Base-by-base conservation (phyloP, 2,113 vertebrate species). In the Macroglossus sobrinus region DNA sequence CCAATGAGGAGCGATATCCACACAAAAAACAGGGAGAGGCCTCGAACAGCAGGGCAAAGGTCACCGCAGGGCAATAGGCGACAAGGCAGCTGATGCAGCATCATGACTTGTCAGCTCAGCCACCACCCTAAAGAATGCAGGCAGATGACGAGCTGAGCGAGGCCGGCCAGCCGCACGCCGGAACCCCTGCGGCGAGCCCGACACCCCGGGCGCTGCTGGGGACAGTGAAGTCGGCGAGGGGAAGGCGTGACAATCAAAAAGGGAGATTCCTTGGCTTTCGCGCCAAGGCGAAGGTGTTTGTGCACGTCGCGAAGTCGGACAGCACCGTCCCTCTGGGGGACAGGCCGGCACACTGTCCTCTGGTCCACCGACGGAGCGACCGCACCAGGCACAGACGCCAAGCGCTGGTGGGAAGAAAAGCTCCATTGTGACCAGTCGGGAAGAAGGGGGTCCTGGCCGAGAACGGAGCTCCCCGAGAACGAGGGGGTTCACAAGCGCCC, bases 21-120 rank as follows among this genome's bases (percentile, higher is more conserved):
- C 35, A n/a, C 21, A 63, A 53, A 61, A 72, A 72, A 53, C 0
- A 81, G 93, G 90, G 79, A 85, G n/a, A 18, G 13, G 30, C 71
- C 90, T 64, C 26, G 40, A 47, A 45, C 53, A 66, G 71, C 57
- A 89, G 81, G 96, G 84, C 94, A 91, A 93, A 92, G 89, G 85
- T 50, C 66, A 66, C 38, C 1, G 0, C 21, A 21, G 63, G 45
- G 26, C 40, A 69, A n/a, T 7, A 2, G 50, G 5, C 12, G 53
- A 35, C 19, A 8, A 38, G 66, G 76, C 26, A 28, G 40, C 12
- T 7, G 19, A 7, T 1, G 14, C 40, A 64, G 35, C 2, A 5
- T 4, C 33, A 16, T 1, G 14, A 63, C 18, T 12, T 45, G 72
- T 64, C 61, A 22, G 7, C 74, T 63, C 38, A 28, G 40, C 74